Conservation (phyloP, 2,797 vertebrate species). For the Apogon hyalosoma region DNA sequence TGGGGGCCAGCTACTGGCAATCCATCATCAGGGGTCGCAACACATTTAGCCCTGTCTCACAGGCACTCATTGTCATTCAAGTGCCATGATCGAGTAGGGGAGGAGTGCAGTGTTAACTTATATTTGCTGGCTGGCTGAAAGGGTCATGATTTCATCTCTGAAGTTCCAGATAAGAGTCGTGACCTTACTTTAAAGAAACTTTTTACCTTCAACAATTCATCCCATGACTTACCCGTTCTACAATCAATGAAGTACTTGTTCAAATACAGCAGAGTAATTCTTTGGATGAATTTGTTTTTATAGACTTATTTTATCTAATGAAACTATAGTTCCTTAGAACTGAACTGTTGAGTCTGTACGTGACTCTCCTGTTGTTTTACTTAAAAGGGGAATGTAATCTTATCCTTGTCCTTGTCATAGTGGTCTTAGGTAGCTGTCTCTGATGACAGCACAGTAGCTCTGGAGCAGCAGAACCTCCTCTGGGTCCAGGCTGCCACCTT, state of each 20-base stretch:
- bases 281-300: slow-evolving; percentile 12
- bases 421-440: slow-evolving; percentile 17
- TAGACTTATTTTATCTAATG: background rate
- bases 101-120: slow-evolving; percentile 44
- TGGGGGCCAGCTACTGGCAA: slow-evolving; percentile 55
- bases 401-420: slow-evolving; percentile 19
- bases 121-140: slow-evolving; percentile 44
- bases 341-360: background rate
- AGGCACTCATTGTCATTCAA: slow-evolving; percentile 72
- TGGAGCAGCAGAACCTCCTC: slow-evolving; percentile 31
- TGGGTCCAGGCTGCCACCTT: slow-evolving; percentile 69
- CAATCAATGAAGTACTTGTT: slow-evolving; percentile 38
- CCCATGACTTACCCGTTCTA: slow-evolving; percentile 7
- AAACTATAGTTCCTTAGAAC: background rate
- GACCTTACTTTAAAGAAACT: slow-evolving; percentile 40
- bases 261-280: slow-evolving; percentile 1
- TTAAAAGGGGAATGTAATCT: slow-evolving; percentile 14
- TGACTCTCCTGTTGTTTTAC: slow-evolving; percentile 1
- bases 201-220: slow-evolving; percentile 41
- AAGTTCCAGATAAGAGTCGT: slow-evolving; percentile 33
- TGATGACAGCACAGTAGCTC: slow-evolving; percentile 31
- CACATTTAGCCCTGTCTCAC: slow-evolving; percentile 72
- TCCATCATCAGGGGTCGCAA: slow-evolving; percentile 74
- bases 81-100: slow-evolving; percentile 55
- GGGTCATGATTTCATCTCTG: slow-evolving; percentile 41